These are phyloP conservation scores for Agonopterix alstromeriana DNA, from an alignment of 2,888 invertebrate species.

Conservation along the genomic window DNA sequence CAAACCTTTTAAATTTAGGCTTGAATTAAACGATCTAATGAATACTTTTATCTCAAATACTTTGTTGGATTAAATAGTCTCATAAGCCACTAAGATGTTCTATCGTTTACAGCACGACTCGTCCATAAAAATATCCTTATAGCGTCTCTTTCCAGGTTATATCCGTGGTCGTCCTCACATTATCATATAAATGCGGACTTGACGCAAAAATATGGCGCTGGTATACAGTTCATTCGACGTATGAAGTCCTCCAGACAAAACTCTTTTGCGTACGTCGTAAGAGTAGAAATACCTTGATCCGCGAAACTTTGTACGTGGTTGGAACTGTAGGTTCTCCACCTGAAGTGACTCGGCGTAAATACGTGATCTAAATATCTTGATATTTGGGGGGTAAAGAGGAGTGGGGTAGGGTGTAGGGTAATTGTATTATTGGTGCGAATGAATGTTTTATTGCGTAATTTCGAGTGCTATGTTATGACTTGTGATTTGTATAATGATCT, in stretches of 20 bases:
- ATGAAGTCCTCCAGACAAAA: too few species aligned
- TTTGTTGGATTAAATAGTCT: too few species aligned
- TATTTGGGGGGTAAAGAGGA: slow-evolving; percentile 18
- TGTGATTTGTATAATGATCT: slow-evolving; percentile 2
- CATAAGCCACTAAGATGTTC: too few species aligned
- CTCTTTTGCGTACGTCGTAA: too few species aligned
- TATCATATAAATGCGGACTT: slow-evolving; percentile 59
- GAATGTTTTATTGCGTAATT: slow-evolving; percentile 33
- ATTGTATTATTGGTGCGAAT: slow-evolving; percentile 24
- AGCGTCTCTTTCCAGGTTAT: background rate
- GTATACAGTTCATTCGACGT: slow-evolving; percentile 7
- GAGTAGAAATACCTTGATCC: too few species aligned
- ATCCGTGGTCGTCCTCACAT: slow-evolving; percentile 24
- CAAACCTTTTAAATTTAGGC: too few species aligned
- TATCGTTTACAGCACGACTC: too few species aligned
- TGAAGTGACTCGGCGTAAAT: slow-evolving; percentile 25
- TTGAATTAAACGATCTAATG: too few species aligned
- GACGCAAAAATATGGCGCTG: slow-evolving; percentile 67
- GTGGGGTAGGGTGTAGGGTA: slow-evolving; percentile 10
- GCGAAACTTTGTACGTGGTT: too few species aligned
- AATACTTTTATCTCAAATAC: too few species aligned
- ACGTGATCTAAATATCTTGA: slow-evolving; percentile 45
- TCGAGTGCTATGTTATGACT: background rate
- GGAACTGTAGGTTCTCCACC: slow-evolving; percentile 26
- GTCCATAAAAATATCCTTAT: background rate